phyloP scores from a whole-genome alignment of 2,797 vertebrate species.

The Lithobates pipiens region DNA sequence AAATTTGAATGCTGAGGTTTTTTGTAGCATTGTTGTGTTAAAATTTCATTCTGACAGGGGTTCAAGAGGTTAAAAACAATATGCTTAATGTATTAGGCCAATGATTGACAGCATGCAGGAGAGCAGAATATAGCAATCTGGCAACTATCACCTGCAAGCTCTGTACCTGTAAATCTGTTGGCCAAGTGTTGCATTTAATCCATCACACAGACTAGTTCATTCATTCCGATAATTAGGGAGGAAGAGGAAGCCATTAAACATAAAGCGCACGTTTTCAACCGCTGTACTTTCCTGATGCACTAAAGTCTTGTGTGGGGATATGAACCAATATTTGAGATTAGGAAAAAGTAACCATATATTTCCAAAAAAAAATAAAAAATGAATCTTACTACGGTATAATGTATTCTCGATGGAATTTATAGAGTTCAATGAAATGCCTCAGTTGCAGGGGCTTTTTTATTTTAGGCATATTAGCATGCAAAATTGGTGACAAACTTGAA shows the following conservation, averaged over 20 bases:
- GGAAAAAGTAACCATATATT: not conserved
- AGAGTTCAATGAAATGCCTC: not conserved
- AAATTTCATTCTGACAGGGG: not conserved
- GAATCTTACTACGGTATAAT: not conserved
- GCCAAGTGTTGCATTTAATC: not conserved
- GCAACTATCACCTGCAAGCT: slow-evolving; percentile 16
- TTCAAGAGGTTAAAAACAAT: not conserved
- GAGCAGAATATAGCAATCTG: not conserved
- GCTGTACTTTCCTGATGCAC: not conserved
- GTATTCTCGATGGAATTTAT: not conserved
- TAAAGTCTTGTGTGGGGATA: not conserved
- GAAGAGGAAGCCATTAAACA: slow-evolving; percentile 36
- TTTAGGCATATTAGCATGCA: not conserved
- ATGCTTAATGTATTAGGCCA: not conserved
- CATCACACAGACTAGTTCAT: slow-evolving; percentile 33
- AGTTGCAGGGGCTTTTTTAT: not conserved
- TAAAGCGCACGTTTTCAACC: slow-evolving; percentile 5
- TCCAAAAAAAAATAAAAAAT: slow-evolving; percentile 11
- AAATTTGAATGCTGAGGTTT: too few relatives aligned
- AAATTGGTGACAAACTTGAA: not conserved
- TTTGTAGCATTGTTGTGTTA: too few relatives aligned
- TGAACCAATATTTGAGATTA: not conserved
- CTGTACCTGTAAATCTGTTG: not conserved
- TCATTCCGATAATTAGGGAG: slow-evolving; percentile 45
- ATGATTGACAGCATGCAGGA: not conserved